These are phyloP conservation scores for Geotrupes spiniger DNA, from an alignment of 2,888 invertebrate species.

Conservation along the genomic window DNA sequence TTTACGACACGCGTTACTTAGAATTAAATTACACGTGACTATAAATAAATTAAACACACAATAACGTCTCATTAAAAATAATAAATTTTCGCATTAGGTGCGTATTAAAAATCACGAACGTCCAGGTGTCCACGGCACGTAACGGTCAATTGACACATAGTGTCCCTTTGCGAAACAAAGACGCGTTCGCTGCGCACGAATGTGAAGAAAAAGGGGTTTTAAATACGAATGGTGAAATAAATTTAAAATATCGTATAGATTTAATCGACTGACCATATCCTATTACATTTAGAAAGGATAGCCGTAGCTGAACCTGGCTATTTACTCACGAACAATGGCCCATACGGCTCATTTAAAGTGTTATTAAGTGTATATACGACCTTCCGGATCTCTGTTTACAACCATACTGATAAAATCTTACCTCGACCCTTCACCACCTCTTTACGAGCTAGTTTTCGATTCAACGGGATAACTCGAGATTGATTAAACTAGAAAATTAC, in stretches of 20 bases:
- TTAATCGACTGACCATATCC: conserved; percentile 30
- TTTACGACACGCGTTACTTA: too few species aligned
- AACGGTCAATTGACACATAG: conserved; percentile 2
- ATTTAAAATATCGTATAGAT: conserved; percentile 17
- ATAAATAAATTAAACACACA: too few species aligned
- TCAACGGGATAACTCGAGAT: not conserved
- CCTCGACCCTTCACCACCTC: conserved; percentile 35
- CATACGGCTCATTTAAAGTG: conserved; percentile 42
- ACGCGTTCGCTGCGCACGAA: not conserved
- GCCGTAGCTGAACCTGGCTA: conserved; percentile 25
- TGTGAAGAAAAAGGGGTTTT: not conserved
- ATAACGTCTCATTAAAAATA: too few species aligned
- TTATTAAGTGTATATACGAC: conserved; percentile 40
- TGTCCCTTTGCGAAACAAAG: not conserved
- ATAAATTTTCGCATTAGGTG: too few species aligned
- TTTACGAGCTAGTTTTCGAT: conserved; percentile 28
- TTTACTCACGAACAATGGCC: conserved; percentile 36
- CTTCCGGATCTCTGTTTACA: conserved; percentile 40
- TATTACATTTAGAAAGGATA: conserved; percentile 18
- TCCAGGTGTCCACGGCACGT: not conserved
- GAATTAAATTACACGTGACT: too few species aligned
- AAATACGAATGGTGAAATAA: conserved; percentile 6
- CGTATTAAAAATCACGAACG: not conserved
- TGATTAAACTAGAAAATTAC: too few species aligned
- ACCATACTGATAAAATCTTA: conserved; percentile 33